phyloP scores from a whole-genome alignment of 2,888 invertebrate species.

The Netelia fuscicornis region DNA sequence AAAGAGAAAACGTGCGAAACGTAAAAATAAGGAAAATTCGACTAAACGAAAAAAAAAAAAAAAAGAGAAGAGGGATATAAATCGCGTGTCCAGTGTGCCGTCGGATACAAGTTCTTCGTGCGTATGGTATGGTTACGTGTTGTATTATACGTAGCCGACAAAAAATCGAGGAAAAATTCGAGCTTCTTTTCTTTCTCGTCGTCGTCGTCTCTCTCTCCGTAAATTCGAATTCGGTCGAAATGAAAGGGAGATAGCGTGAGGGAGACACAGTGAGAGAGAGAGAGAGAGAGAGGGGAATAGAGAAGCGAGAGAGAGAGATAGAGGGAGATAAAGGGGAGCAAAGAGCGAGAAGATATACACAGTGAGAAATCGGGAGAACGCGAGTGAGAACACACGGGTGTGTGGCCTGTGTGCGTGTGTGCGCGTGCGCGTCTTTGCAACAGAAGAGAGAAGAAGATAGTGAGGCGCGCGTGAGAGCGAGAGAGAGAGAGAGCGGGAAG shows the following conservation, averaged over 20 bases:
- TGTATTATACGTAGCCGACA: neutral
- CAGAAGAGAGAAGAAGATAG: conserved; percentile 35
- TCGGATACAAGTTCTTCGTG: conserved; percentile 40
- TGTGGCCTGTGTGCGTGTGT: conserved; percentile 25
- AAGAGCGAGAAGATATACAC: conserved; percentile 42
- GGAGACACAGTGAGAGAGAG: conserved; percentile 44
- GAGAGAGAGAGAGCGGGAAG: conserved; percentile 30
- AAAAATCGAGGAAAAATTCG: neutral
- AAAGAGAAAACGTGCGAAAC: neutral
- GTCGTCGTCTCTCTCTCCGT: neutral
- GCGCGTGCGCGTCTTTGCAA: conserved; percentile 44
- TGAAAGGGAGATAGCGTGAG: conserved; percentile 27
- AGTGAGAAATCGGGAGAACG: conserved; percentile 35
- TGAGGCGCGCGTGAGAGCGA: conserved; percentile 33
- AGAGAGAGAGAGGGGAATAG: conserved; percentile 37
- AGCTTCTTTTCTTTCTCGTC: neutral
- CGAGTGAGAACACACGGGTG: conserved; percentile 54
- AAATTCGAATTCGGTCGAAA: neutral
- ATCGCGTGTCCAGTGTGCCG: conserved; percentile 26
- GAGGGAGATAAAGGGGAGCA: conserved; percentile 47
- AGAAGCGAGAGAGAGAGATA: neutral
- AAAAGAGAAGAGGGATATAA: neutral
- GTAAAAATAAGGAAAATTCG: conserved; percentile 8
- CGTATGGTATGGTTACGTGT: neutral
- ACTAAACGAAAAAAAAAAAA: neutral